Evolutionary conservation across 1,140 invertebrate species (phyloP).

Genomic region (Phthorimaea operculella): DNA sequence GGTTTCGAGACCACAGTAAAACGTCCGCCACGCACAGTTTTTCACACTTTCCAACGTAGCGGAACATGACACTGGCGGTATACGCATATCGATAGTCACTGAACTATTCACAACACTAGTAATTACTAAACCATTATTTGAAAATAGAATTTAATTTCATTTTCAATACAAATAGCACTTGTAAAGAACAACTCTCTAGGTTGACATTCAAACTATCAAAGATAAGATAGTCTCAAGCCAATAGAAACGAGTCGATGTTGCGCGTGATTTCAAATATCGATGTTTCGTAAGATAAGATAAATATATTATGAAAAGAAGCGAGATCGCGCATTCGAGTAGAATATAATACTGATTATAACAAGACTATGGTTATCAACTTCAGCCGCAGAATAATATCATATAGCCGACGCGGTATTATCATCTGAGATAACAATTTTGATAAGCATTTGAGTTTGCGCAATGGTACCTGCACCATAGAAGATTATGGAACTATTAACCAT

Average conservation of each 20-base stretch:
- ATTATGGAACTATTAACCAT: too few species aligned
- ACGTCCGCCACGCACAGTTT: conserved; percentile 40
- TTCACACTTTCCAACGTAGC: conserved; percentile 34
- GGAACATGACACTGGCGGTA: conserved; percentile 36
- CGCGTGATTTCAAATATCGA: conserved; percentile 55
- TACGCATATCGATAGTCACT: conserved; percentile 38
- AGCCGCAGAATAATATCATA: conserved; percentile 11
- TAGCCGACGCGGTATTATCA: conserved; percentile 31
- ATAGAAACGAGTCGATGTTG: conserved; percentile 41
- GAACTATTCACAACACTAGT: conserved; percentile 27
- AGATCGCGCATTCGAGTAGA: conserved; percentile 31
- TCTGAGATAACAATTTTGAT: conserved; percentile 10
- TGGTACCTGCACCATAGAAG: background rate
- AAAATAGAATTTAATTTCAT: conserved; percentile 4
- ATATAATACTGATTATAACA: conserved; percentile 20
- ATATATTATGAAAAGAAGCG: conserved; percentile 16
- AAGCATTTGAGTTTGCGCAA: conserved; percentile 10
- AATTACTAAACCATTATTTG: conserved; percentile 7
- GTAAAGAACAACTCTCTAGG: conserved; percentile 29
- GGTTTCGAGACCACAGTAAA: conserved; percentile 33
- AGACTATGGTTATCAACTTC: conserved; percentile 12
- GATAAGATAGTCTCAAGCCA: conserved; percentile 47
- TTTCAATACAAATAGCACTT: conserved; percentile 4
- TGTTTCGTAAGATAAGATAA: conserved; percentile 50
- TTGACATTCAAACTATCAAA: conserved; percentile 35